These are phyloP conservation scores for Nomada hirtipes DNA, from an alignment of 2,888 invertebrate species.

Conservation along the genomic window DNA sequence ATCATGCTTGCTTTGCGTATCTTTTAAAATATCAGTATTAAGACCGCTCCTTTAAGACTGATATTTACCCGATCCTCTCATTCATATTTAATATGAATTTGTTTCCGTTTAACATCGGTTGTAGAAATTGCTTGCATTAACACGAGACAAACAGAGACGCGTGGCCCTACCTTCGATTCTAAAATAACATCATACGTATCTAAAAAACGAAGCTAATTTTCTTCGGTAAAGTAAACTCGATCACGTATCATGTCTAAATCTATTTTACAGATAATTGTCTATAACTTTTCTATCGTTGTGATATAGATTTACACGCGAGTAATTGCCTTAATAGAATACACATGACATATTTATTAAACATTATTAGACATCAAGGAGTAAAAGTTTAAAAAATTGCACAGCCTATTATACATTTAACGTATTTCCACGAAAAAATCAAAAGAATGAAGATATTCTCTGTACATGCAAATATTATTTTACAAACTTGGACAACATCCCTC, in stretches of 20 bases:
- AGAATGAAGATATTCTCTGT: slow-evolving; percentile 40
- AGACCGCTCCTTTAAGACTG: slow-evolving; percentile 76
- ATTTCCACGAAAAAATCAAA: slow-evolving; percentile 33
- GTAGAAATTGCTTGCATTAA: not conserved
- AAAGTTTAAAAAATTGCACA: slow-evolving; percentile 64
- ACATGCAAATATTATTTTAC: slow-evolving; percentile 41
- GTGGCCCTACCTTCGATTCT: too few species aligned
- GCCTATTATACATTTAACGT: slow-evolving; percentile 57
- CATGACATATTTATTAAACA: slow-evolving; percentile 2
- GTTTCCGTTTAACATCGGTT: not conserved
- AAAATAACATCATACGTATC: too few species aligned
- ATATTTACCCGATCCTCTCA: slow-evolving; percentile 59
- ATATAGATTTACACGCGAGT: too few species aligned
- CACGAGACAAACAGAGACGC: too few species aligned
- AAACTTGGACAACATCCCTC: slow-evolving; percentile 19
- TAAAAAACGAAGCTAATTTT: too few species aligned
- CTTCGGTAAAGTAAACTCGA: too few species aligned
- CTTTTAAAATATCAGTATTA: slow-evolving; percentile 71
- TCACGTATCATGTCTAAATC: too few species aligned
- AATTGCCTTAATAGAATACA: too few species aligned
- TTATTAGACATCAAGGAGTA: slow-evolving; percentile 37
- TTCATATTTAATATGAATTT: not conserved
- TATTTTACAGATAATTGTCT: too few species aligned
- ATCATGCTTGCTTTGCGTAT: too few species aligned
- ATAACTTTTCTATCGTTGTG: too few species aligned